Base-by-base conservation (phyloP, 2,113 vertebrate genomes). In the Alaudala cheleensis region DNA sequence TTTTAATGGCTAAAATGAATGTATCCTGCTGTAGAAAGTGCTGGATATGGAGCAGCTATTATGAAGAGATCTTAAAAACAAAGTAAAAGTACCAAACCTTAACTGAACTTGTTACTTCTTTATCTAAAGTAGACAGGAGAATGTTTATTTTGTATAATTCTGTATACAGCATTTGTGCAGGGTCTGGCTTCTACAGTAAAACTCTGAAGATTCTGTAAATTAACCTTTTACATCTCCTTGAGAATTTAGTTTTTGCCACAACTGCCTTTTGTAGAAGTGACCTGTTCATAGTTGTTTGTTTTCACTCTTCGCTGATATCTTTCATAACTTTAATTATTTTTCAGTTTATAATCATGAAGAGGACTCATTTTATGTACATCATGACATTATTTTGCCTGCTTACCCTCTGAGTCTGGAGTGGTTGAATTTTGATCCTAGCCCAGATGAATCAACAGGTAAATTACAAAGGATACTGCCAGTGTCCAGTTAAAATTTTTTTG, bases 331-430 rank as follows among this genome's bases (percentile, higher is more conserved):
- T 39, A 34, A 40, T 81, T 90, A 81, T 83, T 93, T 96, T 95
- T 47, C 96, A 99, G 99, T 99, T 81, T 99, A 99, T 95, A 99
- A 99, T 92, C 97, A 98, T 5, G 99, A 99, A 79, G 99, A 99
- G 92, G 97, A 99, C 37, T 99, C 99, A 12, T 98, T 99, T 80
- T 99, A 99, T 34, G 98, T 99, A 4, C 99, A 99, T 96, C 99
- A 99, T 62, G 98, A 99, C 79, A 98, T 99, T 31, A 97, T 99
- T 72, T 96, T 99, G 87, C 99, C 99, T 39, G 99, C 99, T 7
- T 99, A 99, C 86, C 99, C 99, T 14, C 98, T 99, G 39, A 98
- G 99, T 95, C 96, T 99, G 73, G 99, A 99, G 83, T 99, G 99
- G 99, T 96, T 99, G 51, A 99, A 99, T 97, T 99, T 99, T 97